These are phyloP conservation scores for Gila robusta DNA, from an alignment of 2,797 vertebrate species.

Conservation along the genomic window DNA sequence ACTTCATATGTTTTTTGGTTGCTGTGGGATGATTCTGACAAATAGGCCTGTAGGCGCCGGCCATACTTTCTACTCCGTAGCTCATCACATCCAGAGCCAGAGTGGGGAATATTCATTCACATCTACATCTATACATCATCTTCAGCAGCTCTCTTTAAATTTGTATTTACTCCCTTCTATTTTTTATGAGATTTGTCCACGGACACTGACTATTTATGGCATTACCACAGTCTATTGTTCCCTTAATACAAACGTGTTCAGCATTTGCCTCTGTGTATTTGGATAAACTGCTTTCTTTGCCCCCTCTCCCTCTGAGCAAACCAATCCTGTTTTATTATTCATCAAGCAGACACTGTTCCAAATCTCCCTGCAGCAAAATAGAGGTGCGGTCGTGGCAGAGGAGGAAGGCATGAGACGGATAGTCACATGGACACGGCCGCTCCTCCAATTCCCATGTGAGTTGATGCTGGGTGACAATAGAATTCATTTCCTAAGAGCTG, in stretches of 20 bases:
- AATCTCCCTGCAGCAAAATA: conserved; percentile 66
- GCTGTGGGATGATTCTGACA: conserved; percentile 26
- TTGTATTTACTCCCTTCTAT: conserved; percentile 23
- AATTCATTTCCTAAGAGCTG: conserved; percentile 64
- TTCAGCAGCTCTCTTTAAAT: background rate
- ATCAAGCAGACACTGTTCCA: conserved; percentile 60
- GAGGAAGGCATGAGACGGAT: conserved; percentile 57
- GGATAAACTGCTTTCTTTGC: conserved; percentile 44
- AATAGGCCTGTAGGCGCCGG: conserved; percentile 37
- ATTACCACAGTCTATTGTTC: conserved; percentile 41
- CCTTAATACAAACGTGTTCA: conserved; percentile 35
- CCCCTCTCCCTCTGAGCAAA: conserved; percentile 53
- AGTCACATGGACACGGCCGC: conserved; percentile 61
- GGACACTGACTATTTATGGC: conserved; percentile 49
- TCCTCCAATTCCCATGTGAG: conserved; percentile 63
- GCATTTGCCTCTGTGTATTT: conserved; percentile 49
- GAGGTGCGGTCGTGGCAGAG: conserved; percentile 42
- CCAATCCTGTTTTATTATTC: conserved; percentile 64
- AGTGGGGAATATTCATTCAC: conserved; percentile 29
- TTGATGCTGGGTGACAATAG: conserved; percentile 64
- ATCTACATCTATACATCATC: conserved; percentile 50
- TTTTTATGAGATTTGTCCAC: conserved; percentile 35
- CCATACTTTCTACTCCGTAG: conserved; percentile 32
- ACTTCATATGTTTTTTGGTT: background rate
- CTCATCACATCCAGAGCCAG: conserved; percentile 11